Conservation (phyloP, 2,113 vertebrate genomes). For the Proteles cristata region DNA sequence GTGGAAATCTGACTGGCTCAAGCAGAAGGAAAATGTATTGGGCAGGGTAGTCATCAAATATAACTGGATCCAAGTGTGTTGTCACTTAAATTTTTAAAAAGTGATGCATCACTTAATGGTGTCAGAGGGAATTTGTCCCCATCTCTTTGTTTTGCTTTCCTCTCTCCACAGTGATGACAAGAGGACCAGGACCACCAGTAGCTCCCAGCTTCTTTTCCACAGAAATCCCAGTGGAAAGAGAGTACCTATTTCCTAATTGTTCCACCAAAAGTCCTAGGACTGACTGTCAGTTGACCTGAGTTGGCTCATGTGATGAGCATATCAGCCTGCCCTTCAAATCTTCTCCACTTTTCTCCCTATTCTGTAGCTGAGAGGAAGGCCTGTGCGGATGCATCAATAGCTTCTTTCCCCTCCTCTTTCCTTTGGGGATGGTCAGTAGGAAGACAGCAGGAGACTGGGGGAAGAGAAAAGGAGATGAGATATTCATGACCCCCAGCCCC, state of each 20-base stretch:
- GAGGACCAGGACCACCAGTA: not conserved
- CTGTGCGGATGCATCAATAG: not conserved
- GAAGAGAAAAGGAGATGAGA: not conserved
- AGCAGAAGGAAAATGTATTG: not conserved
- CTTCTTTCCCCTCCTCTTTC: not conserved
- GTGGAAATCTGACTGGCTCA: not conserved
- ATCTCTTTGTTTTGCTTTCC: not conserved
- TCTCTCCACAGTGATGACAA: not conserved
- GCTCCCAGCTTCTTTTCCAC: conserved; percentile 3
- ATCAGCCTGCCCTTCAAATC: conserved; percentile 32
- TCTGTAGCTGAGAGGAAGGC: not conserved
- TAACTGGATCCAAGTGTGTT: not conserved
- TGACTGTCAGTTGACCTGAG: not conserved
- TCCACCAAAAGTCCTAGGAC: not conserved
- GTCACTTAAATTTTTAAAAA: not conserved
- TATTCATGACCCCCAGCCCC: not conserved
- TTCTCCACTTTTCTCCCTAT: not conserved
- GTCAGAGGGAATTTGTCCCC: not conserved
- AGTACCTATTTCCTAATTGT: not conserved
- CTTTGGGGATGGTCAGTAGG: not conserved
- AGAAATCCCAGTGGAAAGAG: not conserved
- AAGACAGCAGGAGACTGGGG: not conserved
- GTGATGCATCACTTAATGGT: not conserved
- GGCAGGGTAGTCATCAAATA: not conserved
- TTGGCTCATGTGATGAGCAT: not conserved